Base-by-base conservation (phyloP, 2,888 invertebrate species). In the Drosophila gaucha region DNA sequence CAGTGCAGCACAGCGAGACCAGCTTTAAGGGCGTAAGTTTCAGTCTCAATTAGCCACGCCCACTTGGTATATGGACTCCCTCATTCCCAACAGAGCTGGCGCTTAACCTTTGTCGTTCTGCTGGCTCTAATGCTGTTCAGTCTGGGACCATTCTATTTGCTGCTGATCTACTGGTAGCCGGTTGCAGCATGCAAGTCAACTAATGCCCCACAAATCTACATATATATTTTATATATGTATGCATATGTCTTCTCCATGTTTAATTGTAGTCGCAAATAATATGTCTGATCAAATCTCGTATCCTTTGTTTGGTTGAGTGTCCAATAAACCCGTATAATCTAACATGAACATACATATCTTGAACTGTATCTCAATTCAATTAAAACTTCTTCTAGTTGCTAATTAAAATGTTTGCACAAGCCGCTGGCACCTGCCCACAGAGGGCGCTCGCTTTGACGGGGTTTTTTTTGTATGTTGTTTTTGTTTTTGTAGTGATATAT, bases 161-260 rank as follows among this genome's bases (percentile, higher is more conserved):
- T 83, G 47, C 35, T 80, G 26, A 60, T 63, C 39, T 86, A 77
- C 55, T 80, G 80, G 80, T 80, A 70, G 58, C 6, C 33, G 18
- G 16, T 41, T 2, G 35, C n/a, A 14, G 26, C 35, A 36, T 28
- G 16, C 38, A 51, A 38, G 20, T 30, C 38, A 20, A 12, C 6
- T 2, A 4, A 30, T 41, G 16, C 26, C 10, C 2, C 14, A 12
- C 2, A 20, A 35, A 16, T 36, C 18, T 38, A 38, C 38, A 20
- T 38, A 20, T 10, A 38, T 38, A 26, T 8, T 26, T 26, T n/a
- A 39, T n/a, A 39, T n/a, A 39, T 22, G 2, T 41, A 30, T 10
- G 5, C 2, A 22, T 6, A 24, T 6, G 31, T 28, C 12, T 16
- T 18, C 43, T 8, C 6, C 24, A 28, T 52, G 12, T 44, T 2